Conservation (phyloP, 2,113 vertebrate species). For the Centropus unirufus region DNA sequence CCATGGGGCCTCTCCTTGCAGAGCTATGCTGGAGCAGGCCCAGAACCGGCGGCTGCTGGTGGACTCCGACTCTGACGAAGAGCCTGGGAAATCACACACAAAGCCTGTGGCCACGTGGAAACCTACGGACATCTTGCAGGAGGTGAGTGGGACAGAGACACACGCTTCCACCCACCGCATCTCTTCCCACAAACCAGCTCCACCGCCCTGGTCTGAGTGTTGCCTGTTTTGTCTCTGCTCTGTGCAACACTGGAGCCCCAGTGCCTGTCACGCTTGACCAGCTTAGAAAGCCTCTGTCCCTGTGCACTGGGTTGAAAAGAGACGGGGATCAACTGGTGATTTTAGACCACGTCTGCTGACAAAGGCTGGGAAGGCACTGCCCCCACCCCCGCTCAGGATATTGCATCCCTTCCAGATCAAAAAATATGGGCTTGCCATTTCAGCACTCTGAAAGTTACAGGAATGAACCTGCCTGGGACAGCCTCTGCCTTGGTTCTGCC, state of each 20-base stretch:
- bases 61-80: slow-evolving; percentile 88
- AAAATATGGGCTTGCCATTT: fast-evolving
- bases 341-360: neutral
- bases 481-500: neutral
- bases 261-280: neutral
- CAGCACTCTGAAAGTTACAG: neutral
- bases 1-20: neutral
- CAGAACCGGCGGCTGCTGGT: slow-evolving; percentile 78
- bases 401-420: neutral
- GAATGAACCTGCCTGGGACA: neutral
- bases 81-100: fast-evolving
- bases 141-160: slow-evolving; percentile 29
- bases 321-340: neutral
- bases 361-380: neutral
- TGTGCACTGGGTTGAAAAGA: neutral
- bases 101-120: neutral
- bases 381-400: fast-evolving
- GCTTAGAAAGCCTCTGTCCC: neutral
- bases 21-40: slow-evolving; percentile 86
- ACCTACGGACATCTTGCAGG: slow-evolving; percentile 87
- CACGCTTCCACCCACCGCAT: neutral
- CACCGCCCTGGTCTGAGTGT: fast-evolving
- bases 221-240: neutral
- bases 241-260: fast-evolving
- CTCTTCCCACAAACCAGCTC: fast-evolving